Percentiles rank a stretch among this genome's conserved stretches.
Evolutionary conservation across 2,888 invertebrate genomes (phyloP).

Genomic region (Pogonocherus hispidulus): DNA sequence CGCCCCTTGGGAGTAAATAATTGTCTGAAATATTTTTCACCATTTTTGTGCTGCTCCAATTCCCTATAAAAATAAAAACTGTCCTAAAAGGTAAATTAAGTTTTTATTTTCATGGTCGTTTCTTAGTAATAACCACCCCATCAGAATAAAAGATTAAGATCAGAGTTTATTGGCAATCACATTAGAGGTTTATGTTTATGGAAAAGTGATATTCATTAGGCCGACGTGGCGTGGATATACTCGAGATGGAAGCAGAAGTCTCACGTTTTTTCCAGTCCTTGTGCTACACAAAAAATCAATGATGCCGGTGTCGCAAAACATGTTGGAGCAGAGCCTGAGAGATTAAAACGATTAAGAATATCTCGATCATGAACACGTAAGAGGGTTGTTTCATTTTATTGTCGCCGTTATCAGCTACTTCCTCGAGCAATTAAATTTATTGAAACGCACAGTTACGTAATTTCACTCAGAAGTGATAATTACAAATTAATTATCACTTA

Average conservation of each 20-base stretch:
- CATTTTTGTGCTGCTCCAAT: neutral
- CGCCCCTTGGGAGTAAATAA: neutral
- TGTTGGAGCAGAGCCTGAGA: neutral
- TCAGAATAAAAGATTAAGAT: neutral
- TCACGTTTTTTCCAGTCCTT: neutral
- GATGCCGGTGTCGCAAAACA: neutral
- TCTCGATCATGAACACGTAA: neutral
- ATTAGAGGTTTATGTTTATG: neutral
- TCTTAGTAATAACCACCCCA: neutral
- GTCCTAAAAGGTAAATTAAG: neutral
- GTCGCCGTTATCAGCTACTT: neutral
- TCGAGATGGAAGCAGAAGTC: neutral
- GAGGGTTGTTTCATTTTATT: neutral
- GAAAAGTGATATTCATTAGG: slow-evolving; percentile 1
- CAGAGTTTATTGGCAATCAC: neutral
- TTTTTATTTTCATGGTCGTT: neutral
- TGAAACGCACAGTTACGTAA: neutral
- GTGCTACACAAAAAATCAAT: slow-evolving; percentile 11
- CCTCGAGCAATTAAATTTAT: too few species aligned
- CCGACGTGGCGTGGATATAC: neutral
- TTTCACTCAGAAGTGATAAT: neutral
- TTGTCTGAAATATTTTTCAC: neutral
- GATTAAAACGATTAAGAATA: slow-evolving; percentile 11
- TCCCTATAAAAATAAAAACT: neutral
- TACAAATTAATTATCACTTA: neutral